Evolutionary conservation across 2,797 vertebrate species (phyloP), one percentile per base, ranked within the genome.

Genomic region (Trachurus trachurus): DNA sequence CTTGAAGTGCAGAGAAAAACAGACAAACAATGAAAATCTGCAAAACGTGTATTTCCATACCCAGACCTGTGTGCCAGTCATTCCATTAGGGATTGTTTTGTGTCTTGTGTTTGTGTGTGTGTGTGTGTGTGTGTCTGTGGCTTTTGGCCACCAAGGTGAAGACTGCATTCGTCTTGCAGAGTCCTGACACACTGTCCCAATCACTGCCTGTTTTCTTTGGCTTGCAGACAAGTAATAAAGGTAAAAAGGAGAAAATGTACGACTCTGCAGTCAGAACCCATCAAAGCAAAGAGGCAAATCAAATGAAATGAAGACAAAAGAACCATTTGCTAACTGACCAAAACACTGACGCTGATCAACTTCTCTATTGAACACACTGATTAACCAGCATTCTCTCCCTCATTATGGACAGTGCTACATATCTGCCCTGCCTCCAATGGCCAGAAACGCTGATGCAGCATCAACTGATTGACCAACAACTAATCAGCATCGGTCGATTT

Each of bases 31-130:
- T 47, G 37, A 61, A 74, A 61, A 80, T 70, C 75, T 83, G 72
- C 45, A 70, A 82, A 83, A 80, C 57, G 45, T 75, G 66, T 45
- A 73, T 68, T 75, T 80, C 74, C 29, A 73, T 77, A 71, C 29
- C 29, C 56, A 2, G 45, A 80, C 76, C 49, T 65, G 68, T 34
- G 74, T 83, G 85, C 85, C 89, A 92, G 81, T 90, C 89, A 78
- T 62, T 87, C 85, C 86, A 90, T 91, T 84, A 86, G 80, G 74
- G 71, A 90, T 81, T 83, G 71, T 71, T 66, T 45, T 74, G 82
- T 31, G 21, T 66, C 22, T 17, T 76, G 22, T 66, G 63, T n/a
- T 52, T 52, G 65, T 15, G 4, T 71, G 62, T 49, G 65, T 66
- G 63, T n/a, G 56, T 52, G 65, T 15, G 4, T 71, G 62, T 49